Evolutionary conservation across 2,113 vertebrate species (phyloP), one percentile per base, ranked within the genome.

Genomic region (Myrmecobius fasciatus): DNA sequence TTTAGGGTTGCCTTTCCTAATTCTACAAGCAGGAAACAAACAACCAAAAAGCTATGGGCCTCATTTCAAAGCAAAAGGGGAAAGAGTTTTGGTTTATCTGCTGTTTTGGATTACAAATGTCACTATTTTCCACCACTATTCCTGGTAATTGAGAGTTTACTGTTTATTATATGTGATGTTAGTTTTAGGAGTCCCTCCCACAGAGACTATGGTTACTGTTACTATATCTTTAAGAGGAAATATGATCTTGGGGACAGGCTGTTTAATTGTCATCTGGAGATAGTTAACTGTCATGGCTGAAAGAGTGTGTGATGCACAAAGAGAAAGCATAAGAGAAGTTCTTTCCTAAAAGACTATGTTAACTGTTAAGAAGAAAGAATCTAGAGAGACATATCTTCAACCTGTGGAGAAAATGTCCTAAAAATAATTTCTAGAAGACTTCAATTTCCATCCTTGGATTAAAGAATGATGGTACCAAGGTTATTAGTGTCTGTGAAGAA

Each of bases 141-240:
- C 22, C 67, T 83, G 36, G 67, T 83, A 83, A 83, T 17, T 83
- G 36, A 43, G 36, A 83, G 67, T 24, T 83, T n/a, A 43, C 67
- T 83, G 17, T 43, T 83, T 83, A 83, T 83, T 83, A 83, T 83
- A 83, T 43, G 36, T 83, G 43, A 83, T 43, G 20, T 20, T n/a
- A 83, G n/a, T 7, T 83, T 83, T 5, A 4, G n/a, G n/a, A 83
- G 67, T 83, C 67, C n/a, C n/a, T 83, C 67, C n/a, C n/a, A 36
- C 60, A 43, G 17, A 83, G 67, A 83, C 67, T 83, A 8, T 20
- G 36, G 67, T 83, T 83, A 83, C 36, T 43, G 67, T 43, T 83
- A 83, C 67, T 83, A 83, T 83, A 83, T 83, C 67, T 83, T 83
- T 83, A 83, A 83, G 67, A 83, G n/a, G 67, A 83, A 83, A 83